phyloP scores from a whole-genome alignment of 1,140 invertebrate species.

The Dryas iulia region DNA sequence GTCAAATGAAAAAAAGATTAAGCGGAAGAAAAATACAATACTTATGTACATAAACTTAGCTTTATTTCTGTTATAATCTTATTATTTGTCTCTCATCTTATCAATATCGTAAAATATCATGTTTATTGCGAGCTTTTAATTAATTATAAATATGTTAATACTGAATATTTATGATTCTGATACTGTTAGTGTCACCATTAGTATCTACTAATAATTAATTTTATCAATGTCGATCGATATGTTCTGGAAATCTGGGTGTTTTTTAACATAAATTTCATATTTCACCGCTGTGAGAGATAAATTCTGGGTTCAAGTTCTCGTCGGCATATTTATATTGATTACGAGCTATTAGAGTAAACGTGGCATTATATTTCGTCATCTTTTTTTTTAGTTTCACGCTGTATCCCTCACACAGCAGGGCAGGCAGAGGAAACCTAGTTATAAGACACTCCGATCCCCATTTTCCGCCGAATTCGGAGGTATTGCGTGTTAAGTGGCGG shows the following conservation, averaged over 20 bases:
- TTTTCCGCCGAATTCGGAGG: no score
- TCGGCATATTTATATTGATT: no score
- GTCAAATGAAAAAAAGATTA: no score
- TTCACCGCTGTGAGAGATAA: not conserved
- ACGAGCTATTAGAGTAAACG: no score
- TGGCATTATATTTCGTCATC: no score
- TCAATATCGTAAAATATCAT: not conserved
- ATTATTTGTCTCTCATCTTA: not conserved
- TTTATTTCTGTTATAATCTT: not conserved
- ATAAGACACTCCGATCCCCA: no score
- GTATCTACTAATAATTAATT: not conserved
- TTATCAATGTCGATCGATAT: not conserved
- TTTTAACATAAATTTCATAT: not conserved
- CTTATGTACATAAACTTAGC: not conserved
- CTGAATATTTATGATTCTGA: not conserved
- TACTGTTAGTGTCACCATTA: not conserved
- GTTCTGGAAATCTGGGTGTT: not conserved
- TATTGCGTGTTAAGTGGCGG: no score
- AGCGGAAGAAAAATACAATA: no score
- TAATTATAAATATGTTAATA: not conserved
- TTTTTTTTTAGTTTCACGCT: no score
- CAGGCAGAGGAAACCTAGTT: no score
- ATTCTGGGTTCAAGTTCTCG: not conserved
- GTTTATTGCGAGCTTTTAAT: not conserved
- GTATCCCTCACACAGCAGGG: no score